phyloP scores from a whole-genome alignment of 2,797 vertebrate species.

The Sebastolobus alascanus region DNA sequence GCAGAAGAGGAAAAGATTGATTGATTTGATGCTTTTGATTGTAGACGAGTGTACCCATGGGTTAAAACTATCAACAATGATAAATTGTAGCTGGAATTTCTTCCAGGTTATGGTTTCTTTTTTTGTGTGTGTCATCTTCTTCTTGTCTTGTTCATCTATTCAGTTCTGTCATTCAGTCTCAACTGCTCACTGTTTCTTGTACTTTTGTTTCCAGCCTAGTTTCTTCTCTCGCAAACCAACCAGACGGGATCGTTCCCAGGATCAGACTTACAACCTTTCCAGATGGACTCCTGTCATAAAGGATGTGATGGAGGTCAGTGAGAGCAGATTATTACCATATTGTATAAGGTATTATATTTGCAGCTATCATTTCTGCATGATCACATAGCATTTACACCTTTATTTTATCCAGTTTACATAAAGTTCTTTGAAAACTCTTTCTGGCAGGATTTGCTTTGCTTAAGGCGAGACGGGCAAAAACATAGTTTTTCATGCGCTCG shows the following conservation, averaged over 20 bases:
- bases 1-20: background rate
- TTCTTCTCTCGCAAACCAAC: constrained; percentile 80
- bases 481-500: no score
- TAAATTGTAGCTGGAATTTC: background rate
- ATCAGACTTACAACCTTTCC: constrained; percentile 93
- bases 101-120: background rate
- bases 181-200: background rate
- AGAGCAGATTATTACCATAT: background rate
- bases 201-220: constrained; percentile 68
- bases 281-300: constrained; percentile 97
- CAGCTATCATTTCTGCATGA: background rate
- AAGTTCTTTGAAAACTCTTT: background rate
- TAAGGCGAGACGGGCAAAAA: no score
- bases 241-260: constrained; percentile 90
- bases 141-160: background rate
- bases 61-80: background rate
- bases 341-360: background rate
- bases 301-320: constrained; percentile 95
- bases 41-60: background rate
- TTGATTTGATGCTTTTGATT: background rate
- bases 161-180: background rate
- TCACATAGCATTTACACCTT: background rate
- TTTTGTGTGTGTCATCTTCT: background rate
- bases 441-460: background rate
- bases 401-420: background rate